Evolutionary conservation across 2,113 vertebrate genomes (phyloP).

Genomic region (Cephalopholis sonnerati): DNA sequence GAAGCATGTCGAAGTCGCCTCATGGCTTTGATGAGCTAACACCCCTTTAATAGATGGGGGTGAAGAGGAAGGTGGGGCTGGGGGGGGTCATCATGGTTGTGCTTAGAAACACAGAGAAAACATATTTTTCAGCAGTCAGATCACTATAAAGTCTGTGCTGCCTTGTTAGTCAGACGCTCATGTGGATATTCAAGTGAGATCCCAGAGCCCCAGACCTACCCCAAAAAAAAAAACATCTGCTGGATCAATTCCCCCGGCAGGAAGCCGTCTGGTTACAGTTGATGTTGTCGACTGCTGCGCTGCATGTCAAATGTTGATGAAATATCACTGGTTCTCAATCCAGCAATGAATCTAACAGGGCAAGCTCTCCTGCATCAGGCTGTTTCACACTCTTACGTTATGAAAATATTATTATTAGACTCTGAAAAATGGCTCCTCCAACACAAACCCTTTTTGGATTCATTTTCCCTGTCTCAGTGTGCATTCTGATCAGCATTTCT

Average conservation of each 20-base stretch:
- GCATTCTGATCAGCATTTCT: not conserved
- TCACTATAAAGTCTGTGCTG: not conserved
- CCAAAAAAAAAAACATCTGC: constrained; percentile 13
- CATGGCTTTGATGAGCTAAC: constrained; percentile 34
- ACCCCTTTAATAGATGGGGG: constrained; percentile 11
- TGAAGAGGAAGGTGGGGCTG: not conserved
- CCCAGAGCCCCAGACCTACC: not conserved
- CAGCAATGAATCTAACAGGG: not conserved
- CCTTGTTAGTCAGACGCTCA: not conserved
- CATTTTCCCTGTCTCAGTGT: not conserved
- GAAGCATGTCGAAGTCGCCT: constrained; percentile 36
- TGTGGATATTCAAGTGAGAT: constrained; percentile 17
- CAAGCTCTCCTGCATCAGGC: not conserved
- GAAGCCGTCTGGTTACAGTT: constrained; percentile 13
- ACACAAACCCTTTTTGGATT: constrained; percentile 7
- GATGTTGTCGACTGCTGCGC: not conserved
- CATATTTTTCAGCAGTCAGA: constrained; percentile 11
- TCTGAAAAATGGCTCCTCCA: not conserved
- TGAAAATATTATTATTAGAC: not conserved
- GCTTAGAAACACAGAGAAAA: constrained; percentile 1
- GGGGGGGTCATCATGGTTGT: not conserved
- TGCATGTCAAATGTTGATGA: constrained; percentile 26
- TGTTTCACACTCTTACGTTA: not conserved
- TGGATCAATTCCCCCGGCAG: not conserved
- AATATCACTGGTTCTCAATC: not conserved